These are phyloP conservation scores for Microplitis deprimator DNA, from an alignment of 2,888 invertebrate genomes.

Conservation along the genomic window DNA sequence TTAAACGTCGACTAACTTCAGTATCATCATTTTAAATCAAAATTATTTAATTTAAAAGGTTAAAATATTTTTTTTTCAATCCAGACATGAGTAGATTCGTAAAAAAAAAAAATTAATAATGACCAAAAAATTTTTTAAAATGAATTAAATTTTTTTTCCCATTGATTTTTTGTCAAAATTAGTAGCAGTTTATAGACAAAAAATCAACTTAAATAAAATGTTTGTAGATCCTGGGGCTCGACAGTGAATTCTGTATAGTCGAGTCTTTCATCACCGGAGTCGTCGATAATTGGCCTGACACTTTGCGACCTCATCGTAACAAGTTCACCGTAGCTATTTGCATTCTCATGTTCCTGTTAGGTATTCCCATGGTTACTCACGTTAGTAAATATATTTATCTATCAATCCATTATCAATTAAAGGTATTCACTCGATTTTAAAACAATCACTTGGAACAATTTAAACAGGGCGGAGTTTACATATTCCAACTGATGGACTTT, in stretches of 20 bases:
- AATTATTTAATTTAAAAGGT: too few species aligned
- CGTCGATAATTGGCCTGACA: slow-evolving; percentile 76
- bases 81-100: background rate
- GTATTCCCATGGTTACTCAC: slow-evolving; percentile 78
- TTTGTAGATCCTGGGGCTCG: slow-evolving; percentile 79
- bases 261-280: slow-evolving; percentile 77
- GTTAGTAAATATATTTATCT: slow-evolving; percentile 64
- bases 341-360: slow-evolving; percentile 75
- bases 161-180: too few species aligned
- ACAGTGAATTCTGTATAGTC: slow-evolving; percentile 82
- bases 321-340: slow-evolving; percentile 79
- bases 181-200: background rate
- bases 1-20: too few species aligned
- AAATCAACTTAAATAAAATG: slow-evolving; percentile 15
- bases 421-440: slow-evolving; percentile 9
- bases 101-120: background rate
- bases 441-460: background rate
- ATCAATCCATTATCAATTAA: background rate
- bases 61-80: too few species aligned
- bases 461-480: slow-evolving; percentile 70
- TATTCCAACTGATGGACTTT: slow-evolving; percentile 73
- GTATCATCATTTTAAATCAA: too few species aligned
- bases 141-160: too few species aligned
- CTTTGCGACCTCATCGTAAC: slow-evolving; percentile 75
- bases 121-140: background rate